Evolutionary conservation across 2,113 vertebrate species (phyloP), one percentile per base, ranked within the genome.

Genomic region (Tylochromis polylepis): DNA sequence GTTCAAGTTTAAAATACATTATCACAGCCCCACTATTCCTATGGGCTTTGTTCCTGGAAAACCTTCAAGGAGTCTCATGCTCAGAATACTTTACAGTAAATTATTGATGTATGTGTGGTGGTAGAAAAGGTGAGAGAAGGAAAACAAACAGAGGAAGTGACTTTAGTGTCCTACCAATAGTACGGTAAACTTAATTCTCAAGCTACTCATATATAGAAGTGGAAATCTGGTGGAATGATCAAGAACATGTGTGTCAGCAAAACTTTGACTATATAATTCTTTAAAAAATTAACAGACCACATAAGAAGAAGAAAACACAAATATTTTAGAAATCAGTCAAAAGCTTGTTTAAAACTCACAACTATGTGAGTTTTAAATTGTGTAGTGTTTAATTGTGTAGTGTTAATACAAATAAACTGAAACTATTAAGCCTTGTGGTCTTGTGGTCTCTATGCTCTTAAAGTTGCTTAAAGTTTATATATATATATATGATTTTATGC

Each of bases 1-100:
- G 94, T 96, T 96, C 95, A 95, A 92, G 92, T 95, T 96, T 95
- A 95, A 96, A 95, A 96, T 95, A 95, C 95, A 96, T 93, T 90
- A 95, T 95, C 91, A 93, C 79, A 92, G 87, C 86, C 92, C 89
- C 80, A 67, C 82, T 89, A 86, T 89, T 91, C 94, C 93, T 86
- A 0, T 82, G 85, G 93, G 94, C 78, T 87, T 91, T 90, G 87
- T 87, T 95, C 72, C 90, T 88, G 91, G 81, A 91, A 94, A 88
- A 90, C 83, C 92, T 90, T 93, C 90, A 93, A 95, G 87, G 91
- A 91, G 94, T 94, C 86, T 92, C 94, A 95, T 94, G 92, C 90
- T 88, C 79, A 87, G 95, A 94, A 95, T 96, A 95, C 90, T 93
- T 93, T 94, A 91, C 87, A 92, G 89, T 93, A 92, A 87, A 84